Evolutionary conservation across 2,113 vertebrate species (phyloP).

Genomic region (Pterocles gutturalis): DNA sequence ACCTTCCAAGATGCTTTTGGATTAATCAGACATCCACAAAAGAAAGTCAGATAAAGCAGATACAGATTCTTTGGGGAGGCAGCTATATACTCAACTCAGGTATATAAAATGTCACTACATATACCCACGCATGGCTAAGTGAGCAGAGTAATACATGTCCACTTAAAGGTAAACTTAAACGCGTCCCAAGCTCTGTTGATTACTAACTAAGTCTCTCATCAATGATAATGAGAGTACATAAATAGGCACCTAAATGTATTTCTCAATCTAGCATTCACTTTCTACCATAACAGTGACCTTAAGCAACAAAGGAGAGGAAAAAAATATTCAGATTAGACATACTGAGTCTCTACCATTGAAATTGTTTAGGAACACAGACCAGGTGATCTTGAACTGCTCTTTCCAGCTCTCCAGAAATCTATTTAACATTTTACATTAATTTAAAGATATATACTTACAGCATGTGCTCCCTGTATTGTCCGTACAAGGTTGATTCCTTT

Average conservation of each 20-base stretch:
- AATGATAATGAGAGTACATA: neutral
- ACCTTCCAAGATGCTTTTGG: neutral
- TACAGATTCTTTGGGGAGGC: neutral
- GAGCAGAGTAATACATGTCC: neutral
- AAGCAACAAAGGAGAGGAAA: neutral
- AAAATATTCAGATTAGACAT: neutral
- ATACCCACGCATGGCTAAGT: rapidly evolving
- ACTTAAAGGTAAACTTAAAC: neutral
- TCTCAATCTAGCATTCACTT: neutral
- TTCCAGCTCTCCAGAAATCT: neutral
- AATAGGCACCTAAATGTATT: neutral
- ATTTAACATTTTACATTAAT: neutral
- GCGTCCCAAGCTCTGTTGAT: neutral
- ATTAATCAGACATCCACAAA: neutral
- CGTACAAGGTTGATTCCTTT: constrained; percentile 93
- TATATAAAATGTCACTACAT: neutral
- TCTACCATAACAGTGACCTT: neutral
- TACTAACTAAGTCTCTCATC: neutral
- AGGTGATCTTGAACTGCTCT: neutral
- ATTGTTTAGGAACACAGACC: neutral
- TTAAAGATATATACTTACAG: constrained; percentile 81
- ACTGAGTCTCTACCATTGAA: neutral
- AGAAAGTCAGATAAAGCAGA: neutral
- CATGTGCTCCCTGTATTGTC: constrained; percentile 95
- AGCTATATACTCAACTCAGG: neutral